Conservation (phyloP, 2,797 vertebrate genomes). For the Phoebastria nigripes region DNA sequence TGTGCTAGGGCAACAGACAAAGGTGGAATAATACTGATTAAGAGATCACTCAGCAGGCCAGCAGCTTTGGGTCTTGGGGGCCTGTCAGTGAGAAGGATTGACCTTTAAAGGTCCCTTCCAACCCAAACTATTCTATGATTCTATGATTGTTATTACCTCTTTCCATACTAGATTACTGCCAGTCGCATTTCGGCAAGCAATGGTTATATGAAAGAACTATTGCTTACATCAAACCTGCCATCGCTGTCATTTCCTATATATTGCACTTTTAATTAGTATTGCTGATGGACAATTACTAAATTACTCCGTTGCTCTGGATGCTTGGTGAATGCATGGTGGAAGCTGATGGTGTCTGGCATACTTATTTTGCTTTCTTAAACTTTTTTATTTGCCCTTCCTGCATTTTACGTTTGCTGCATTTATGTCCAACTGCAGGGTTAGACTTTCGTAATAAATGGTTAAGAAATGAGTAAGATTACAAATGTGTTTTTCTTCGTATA, state of each 20-base stretch:
- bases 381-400: background rate
- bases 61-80: fast-evolving
- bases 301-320: background rate
- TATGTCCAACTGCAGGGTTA: background rate
- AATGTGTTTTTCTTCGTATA: background rate
- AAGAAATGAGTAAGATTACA: background rate
- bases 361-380: background rate
- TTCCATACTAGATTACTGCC: background rate
- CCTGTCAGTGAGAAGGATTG: background rate
- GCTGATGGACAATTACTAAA: background rate
- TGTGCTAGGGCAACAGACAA: background rate
- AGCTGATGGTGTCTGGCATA: background rate
- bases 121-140: too few relatives aligned
- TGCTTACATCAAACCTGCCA: background rate
- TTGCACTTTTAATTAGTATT: background rate
- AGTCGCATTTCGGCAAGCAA: fast-evolving
- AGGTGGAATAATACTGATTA: background rate
- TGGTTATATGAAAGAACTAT: too few relatives aligned
- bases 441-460: background rate
- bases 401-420: background rate
- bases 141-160: background rate
- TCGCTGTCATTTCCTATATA: background rate
- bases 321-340: background rate
- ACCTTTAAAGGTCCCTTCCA: too few relatives aligned
- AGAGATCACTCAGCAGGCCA: background rate